These are phyloP conservation scores for Stigmatopora argus DNA, from an alignment of 2,113 vertebrate species.

Conservation along the genomic window DNA sequence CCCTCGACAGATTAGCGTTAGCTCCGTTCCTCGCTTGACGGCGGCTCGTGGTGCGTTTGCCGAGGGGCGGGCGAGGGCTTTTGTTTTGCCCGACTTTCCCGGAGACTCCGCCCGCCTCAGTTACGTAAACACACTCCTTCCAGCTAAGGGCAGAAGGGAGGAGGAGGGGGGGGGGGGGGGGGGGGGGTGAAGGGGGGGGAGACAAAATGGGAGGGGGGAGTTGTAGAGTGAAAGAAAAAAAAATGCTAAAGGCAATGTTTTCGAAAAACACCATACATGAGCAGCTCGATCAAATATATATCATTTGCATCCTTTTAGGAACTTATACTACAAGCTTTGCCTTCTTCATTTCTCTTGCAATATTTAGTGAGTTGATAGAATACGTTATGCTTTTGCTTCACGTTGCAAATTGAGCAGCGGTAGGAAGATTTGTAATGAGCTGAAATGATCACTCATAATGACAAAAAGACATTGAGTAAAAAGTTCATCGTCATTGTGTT, in stretches of 20 bases:
- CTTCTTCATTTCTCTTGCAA: too few relatives aligned
- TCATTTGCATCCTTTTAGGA: neutral
- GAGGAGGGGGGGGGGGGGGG: neutral
- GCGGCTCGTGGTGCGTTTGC: neutral
- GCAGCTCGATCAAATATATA: neutral
- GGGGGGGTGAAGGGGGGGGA: too few relatives aligned
- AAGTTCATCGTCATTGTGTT: too few relatives aligned
- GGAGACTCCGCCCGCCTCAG: slow-evolving; percentile 13
- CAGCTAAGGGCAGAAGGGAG: neutral
- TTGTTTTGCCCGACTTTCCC: slow-evolving; percentile 25
- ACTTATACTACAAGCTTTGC: neutral
- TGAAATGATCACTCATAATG: too few relatives aligned
- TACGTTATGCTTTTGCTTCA: too few relatives aligned
- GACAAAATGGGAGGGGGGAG: too few relatives aligned
- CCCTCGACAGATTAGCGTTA: neutral
- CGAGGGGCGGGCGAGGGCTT: neutral
- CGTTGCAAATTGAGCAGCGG: too few relatives aligned
- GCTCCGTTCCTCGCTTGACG: neutral
- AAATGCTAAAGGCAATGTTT: neutral
- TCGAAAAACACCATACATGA: neutral
- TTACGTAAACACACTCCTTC: neutral
- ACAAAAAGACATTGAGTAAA: too few relatives aligned
- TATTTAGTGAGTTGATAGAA: too few relatives aligned
- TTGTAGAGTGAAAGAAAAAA: too few relatives aligned
- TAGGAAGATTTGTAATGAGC: too few relatives aligned